Percentiles rank a stretch among this genome's conserved stretches.
Evolutionary conservation across 2,888 invertebrate genomes (phyloP).

Genomic region (Tyria jacobaeae): DNA sequence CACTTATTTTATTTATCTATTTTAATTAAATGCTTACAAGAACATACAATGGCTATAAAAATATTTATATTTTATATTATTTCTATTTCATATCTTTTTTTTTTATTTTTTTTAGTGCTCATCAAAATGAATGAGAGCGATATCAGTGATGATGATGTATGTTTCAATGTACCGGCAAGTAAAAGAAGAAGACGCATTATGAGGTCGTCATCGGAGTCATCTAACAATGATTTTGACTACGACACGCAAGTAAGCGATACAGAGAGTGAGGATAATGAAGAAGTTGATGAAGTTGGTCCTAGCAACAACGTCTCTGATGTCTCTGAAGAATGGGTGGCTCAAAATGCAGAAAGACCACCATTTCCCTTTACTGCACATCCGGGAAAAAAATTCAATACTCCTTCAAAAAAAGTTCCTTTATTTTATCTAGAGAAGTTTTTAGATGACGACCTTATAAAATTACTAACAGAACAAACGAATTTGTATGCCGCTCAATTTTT

Average conservation of each 20-base stretch:
- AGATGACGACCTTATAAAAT: not conserved
- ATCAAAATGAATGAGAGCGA: not conserved
- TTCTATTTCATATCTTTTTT: not conserved
- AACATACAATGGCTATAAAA: not conserved
- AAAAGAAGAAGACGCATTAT: not conserved
- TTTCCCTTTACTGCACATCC: constrained; percentile 28
- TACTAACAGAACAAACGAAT: constrained; percentile 7
- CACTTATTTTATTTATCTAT: not conserved
- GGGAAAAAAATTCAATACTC: not conserved
- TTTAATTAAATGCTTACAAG: not conserved
- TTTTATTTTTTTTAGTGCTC: not conserved
- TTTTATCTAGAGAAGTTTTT: not conserved
- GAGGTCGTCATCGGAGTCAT: constrained; percentile 19
- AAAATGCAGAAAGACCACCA: constrained; percentile 38
- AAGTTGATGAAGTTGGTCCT: constrained; percentile 28
- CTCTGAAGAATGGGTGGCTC: constrained; percentile 38
- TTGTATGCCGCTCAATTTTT: constrained; percentile 33
- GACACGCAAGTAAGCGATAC: not conserved
- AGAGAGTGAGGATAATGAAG: not conserved
- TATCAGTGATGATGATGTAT: not conserved
- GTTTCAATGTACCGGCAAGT: not conserved
- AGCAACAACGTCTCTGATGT: constrained; percentile 33
- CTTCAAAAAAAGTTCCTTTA: not conserved
- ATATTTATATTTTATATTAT: not conserved
- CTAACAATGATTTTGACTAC: constrained; percentile 25